Evolutionary conservation across 2,113 vertebrate species (phyloP), one percentile per base, ranked within the genome.

Genomic region (Epinephelus cyanopodus): DNA sequence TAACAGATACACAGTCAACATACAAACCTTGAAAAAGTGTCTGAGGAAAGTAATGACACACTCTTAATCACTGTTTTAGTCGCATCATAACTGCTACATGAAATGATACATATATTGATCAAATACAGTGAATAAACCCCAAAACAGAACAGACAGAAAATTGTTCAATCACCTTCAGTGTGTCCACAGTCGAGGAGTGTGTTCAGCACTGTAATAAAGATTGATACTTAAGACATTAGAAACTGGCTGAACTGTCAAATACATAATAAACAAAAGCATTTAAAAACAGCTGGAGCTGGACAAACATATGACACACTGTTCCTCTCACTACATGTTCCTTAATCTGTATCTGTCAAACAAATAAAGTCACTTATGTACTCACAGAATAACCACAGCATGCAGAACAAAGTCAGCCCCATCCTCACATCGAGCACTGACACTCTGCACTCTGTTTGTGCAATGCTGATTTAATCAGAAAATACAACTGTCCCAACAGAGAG

Each of bases 181-280:
- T 72, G 50, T 72, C 67, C 67, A 48, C 13, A 33, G 19, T 57
- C 11, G 23, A 58, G 23, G 29, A 29, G 50, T 11, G 29, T 58
- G 23, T 60, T 71, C 68, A 81, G 56, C 29, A 19, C 60, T 80
- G 13, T 15, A 75, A 80, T 9, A 23, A 12, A 62, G 66, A 54
- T 56, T 2, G 4, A 74, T 19, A 45, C 5, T 4, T 48, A 5
- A 29, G 6, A 60, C 15, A 48, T 21, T 4, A 60, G 60, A 56
- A 54, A 63, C 29, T 15, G 12, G n/a, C 29, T 18, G 29, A 37
- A 14, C n/a, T 23, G 12, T 25, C n/a, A 57, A 25, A 25, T 53
- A 21, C 0, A 57, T 12, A 17, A 29, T 60, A 60, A 60, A 60
- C 15, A 27, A 13, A 27, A 33, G 29, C 19, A 61, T 33, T 11